These are phyloP conservation scores for Troides helena DNA, from an alignment of 2,888 invertebrate species.

Conservation along the genomic window DNA sequence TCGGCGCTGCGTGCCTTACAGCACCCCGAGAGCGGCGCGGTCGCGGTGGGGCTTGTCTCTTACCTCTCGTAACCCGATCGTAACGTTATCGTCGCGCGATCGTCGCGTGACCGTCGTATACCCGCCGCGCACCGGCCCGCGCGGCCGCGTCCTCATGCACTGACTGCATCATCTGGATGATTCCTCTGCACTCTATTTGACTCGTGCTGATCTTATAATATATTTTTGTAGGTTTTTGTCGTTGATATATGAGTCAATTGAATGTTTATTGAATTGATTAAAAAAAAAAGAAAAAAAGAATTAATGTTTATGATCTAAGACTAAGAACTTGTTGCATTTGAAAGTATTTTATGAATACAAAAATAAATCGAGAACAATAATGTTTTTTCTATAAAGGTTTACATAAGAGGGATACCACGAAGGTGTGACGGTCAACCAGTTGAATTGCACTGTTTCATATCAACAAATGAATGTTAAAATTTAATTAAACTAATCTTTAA, in stretches of 20 bases:
- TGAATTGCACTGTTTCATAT: slow-evolving; percentile 74
- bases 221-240: slow-evolving; percentile 80
- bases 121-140: slow-evolving; percentile 30
- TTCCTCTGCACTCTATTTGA: slow-evolving; percentile 62
- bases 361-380: slow-evolving; percentile 73
- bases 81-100: slow-evolving; percentile 30
- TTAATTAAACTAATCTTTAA: slow-evolving; percentile 55
- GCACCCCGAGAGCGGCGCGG: slow-evolving; percentile 28
- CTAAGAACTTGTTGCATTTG: slow-evolving; percentile 80
- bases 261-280: slow-evolving; percentile 76
- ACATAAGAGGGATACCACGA: slow-evolving; percentile 68
- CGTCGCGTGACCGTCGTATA: slow-evolving; percentile 21
- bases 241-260: slow-evolving; percentile 80
- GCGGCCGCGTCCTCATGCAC: slow-evolving; percentile 35
- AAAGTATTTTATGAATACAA: slow-evolving; percentile 78
- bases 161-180: slow-evolving; percentile 44
- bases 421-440: slow-evolving; percentile 63
- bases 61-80: slow-evolving; percentile 5
- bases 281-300: slow-evolving; percentile 41
- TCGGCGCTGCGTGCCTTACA: slow-evolving; percentile 25
- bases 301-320: slow-evolving; percentile 75
- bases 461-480: slow-evolving; percentile 60
- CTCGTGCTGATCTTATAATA: slow-evolving; percentile 77
- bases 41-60: slow-evolving; percentile 28
- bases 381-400: slow-evolving; percentile 78